Conservation (phyloP, 2,113 vertebrate genomes). For the Eleginops maclovinus region DNA sequence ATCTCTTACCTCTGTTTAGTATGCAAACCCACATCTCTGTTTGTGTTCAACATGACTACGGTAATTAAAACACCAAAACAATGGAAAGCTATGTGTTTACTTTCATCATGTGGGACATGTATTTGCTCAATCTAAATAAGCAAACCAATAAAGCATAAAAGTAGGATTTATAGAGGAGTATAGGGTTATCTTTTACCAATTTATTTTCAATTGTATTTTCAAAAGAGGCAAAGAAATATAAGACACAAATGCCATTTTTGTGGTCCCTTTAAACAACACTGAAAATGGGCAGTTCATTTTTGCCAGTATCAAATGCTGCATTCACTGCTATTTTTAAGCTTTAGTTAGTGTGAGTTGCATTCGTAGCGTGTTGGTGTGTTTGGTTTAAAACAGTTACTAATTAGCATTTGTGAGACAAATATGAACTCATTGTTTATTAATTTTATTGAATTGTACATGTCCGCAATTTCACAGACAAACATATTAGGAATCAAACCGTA, state of each 20-base stretch:
- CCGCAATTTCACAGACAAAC: background rate
- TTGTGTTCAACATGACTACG: constrained; percentile 50
- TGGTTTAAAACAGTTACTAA: background rate
- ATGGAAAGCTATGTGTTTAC: background rate
- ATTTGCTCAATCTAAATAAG: background rate
- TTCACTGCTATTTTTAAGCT: background rate
- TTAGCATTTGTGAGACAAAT: background rate
- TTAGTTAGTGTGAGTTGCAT: background rate
- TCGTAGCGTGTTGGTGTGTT: too few species aligned
- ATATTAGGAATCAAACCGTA: too few species aligned
- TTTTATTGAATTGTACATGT: too few species aligned
- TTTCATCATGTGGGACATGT: background rate
- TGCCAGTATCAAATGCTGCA: background rate
- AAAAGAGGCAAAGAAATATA: background rate
- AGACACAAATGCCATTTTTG: background rate
- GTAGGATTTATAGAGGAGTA: background rate
- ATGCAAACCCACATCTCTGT: constrained; percentile 28
- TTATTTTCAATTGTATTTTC: background rate
- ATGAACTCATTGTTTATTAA: too few species aligned
- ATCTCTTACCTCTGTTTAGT: constrained; percentile 28
- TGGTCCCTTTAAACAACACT: background rate
- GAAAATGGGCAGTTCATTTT: background rate
- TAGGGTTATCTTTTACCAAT: background rate
- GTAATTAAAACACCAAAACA: constrained; percentile 69
- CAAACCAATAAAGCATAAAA: background rate